Base-by-base conservation (phyloP, 2,888 invertebrate species). In the Idaea biselata region DNA sequence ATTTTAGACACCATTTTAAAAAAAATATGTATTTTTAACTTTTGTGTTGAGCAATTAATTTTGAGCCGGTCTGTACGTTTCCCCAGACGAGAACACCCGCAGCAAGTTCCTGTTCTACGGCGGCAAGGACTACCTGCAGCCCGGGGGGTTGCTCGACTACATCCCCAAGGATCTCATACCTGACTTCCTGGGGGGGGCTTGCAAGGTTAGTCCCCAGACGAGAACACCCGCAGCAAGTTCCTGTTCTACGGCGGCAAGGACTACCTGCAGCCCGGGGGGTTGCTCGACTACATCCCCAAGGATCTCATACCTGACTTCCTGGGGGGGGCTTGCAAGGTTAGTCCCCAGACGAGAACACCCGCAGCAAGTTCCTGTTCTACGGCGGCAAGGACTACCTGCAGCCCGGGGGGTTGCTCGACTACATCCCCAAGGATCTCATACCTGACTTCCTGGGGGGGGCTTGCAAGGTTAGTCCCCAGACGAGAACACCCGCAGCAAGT, bases 371-470 rank as follows among this genome's bases (percentile, higher is more conserved):
- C 88, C 93, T 98, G 81, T 97, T 99, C 86, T 98, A 97, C 87
- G 97, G 97, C 67, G 97, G 97, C 58, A 96, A 96, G 75, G 97
- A 97, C 86, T 97, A 97, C 80, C 89, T 95, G 69, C 96, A 96
- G 78, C 92, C 95, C 6, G 97, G 97, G 16, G 97, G 97, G 0
- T 93, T 98, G 8, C 94, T 95, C 18, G 97, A 97, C 84, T 98
- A 97, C 81, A 97, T 99, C 67, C 96, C 96, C 61, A 94, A 95
- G 68, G 95, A 97, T 66, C 95, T 95, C 76, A 96, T 99, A 66
- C 98, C 98, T 0, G 97, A 98, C 86, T 99, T 98, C 89, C 93
- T 99, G 1, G 98, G 97, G n/a, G 98, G 98, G 63, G 94, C 96
- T 16, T 96, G 97, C 88, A 96, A 96, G 95, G 98, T 97, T 25